These are phyloP conservation scores for Dryobota labecula DNA, from an alignment of 2,888 invertebrate species.

Conservation along the genomic window DNA sequence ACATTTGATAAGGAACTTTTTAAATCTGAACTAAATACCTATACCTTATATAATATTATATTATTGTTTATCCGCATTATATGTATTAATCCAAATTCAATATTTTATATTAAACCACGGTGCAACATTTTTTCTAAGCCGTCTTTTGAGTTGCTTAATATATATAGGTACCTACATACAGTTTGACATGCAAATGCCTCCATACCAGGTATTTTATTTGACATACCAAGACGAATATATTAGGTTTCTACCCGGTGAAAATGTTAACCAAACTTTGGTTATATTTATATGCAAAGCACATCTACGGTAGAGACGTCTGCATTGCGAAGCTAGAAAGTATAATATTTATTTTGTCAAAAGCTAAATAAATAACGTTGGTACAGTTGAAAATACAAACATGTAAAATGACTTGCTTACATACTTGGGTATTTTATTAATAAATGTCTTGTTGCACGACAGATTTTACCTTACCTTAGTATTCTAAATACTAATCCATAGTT, in stretches of 20 bases:
- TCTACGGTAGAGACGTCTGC: conserved; percentile 51
- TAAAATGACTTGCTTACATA: background rate
- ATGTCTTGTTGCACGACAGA: background rate
- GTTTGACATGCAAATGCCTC: conserved; percentile 11
- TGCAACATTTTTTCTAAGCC: background rate
- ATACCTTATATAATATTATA: too few relatives aligned
- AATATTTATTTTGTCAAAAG: conserved; percentile 63
- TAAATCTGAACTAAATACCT: background rate
- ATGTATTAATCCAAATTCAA: too few relatives aligned
- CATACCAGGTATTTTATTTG: conserved; percentile 32
- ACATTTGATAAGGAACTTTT: background rate
- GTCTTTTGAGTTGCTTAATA: background rate
- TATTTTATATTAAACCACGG: background rate
- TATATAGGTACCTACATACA: background rate
- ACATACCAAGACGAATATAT: conserved; percentile 29
- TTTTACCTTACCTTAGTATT: background rate
- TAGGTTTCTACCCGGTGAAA: conserved; percentile 44
- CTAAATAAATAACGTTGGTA: conserved; percentile 38
- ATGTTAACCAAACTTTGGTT: conserved; percentile 50
- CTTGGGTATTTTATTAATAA: background rate
- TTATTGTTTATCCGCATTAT: too few relatives aligned
- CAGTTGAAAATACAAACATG: conserved; percentile 32
- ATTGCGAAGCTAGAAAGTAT: conserved; percentile 57
- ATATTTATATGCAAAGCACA: conserved; percentile 68
- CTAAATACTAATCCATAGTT: background rate